Evolutionary conservation across 2,888 invertebrate genomes (phyloP).

Genomic region (Apodemia duryi): DNA sequence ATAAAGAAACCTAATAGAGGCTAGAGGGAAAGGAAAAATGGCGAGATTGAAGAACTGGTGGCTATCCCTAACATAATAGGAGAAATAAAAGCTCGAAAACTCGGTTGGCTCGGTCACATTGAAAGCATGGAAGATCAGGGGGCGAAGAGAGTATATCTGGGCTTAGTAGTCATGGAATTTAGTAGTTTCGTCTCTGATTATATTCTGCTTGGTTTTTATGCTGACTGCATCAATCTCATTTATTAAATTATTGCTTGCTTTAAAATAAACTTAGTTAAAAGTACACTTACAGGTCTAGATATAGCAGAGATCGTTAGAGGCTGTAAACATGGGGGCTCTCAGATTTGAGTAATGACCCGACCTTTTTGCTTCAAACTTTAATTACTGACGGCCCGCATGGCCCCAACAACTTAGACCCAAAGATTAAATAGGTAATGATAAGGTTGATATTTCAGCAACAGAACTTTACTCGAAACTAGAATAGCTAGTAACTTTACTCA

Average conservation of each 20-base stretch:
- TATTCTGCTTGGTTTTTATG: no score
- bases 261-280: not conserved
- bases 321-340: conserved; percentile 10
- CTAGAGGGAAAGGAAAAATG: no score
- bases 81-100: no score
- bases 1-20: no score
- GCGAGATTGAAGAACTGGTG: no score
- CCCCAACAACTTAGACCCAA: not conserved
- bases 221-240: no score
- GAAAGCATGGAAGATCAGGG: no score
- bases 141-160: no score
- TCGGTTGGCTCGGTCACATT: no score
- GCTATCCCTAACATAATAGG: no score
- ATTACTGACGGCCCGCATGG: conserved; percentile 12
- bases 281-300: not conserved
- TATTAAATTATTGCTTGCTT: not conserved
- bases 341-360: conserved; percentile 11
- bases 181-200: no score
- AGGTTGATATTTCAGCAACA: not conserved
- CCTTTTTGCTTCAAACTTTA: conserved; percentile 11
- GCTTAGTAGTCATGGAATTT: no score
- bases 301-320: conserved; percentile 4
- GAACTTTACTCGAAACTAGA: not conserved
- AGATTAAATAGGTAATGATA: not conserved
- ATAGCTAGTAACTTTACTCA: not conserved